Conservation (phyloP, 2,113 vertebrate species). For the Cygnus buccinator region DNA sequence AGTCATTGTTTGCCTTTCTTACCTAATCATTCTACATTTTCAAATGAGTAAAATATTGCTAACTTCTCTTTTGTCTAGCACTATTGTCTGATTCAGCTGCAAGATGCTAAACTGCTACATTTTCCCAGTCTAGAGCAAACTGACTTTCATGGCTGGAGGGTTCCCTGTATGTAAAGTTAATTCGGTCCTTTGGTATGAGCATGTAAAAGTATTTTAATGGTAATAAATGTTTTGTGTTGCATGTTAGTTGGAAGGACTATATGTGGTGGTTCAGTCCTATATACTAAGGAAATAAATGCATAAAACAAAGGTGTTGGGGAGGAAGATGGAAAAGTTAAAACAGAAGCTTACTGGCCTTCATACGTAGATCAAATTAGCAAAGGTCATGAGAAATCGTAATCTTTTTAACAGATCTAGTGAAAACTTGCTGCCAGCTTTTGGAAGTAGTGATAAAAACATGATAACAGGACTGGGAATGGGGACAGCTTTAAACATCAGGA, state of each 20-base stretch:
- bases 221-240: not conserved
- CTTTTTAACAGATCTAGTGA: not conserved
- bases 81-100: not conserved
- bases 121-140: not conserved
- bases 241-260: not conserved
- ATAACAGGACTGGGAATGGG: not conserved
- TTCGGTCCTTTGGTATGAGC: not conserved
- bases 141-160: not conserved
- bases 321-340: not conserved
- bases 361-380: not conserved
- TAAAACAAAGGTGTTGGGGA: fast-evolving
- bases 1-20: not conserved
- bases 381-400: not conserved
- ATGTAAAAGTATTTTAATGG: not conserved
- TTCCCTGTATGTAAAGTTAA: not conserved
- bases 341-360: not conserved
- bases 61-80: not conserved
- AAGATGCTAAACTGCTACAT: not conserved
- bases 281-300: not conserved
- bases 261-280: not conserved
- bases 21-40: not conserved
- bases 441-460: not conserved
- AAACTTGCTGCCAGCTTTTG: not conserved
- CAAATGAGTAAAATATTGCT: not conserved
- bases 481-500: not conserved